Base-by-base conservation (phyloP, 2,113 vertebrate genomes). In the Rhagologus leucostigma region DNA sequence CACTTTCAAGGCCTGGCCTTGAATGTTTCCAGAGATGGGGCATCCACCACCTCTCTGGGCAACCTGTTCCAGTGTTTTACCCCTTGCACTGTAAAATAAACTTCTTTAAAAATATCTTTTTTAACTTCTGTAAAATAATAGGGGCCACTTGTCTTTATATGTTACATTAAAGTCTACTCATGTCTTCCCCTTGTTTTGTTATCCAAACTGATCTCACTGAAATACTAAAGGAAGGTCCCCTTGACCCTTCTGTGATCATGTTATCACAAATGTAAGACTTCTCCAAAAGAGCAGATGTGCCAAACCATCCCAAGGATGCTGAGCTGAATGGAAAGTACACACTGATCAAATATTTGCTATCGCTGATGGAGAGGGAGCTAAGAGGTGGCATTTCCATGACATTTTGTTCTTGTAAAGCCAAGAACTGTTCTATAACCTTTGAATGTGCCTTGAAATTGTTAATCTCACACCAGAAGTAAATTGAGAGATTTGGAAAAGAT, bases 371-470 rank as follows among this genome's bases (percentile, higher is more conserved):
- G 69, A 87, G 21, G 47, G 81, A 89, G 56, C 57, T 16, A 69
- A 84, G 90, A 87, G 41, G 35, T 91, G 92, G 56, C 4, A 15
- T 89, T 89, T 96, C 91, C 84, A 9, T 86, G 96, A 96, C 87
- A 94, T 95, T 97, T 96, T 95, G 86, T 89, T 94, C 92, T 90
- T 94, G 42, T 88, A 92, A 79, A 85, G 60, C 63, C 29, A 85
- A 91, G 77, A 91, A 56, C 56, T 88, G 78, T 74, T 95, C 81
- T 89, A 50, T 95, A 95, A 93, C 63, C 64, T 95, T 76, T 96
- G 44, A 65, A 73, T 53, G 59, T 79, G 56, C 33, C 60, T 96
- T 91, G 76, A 89, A 96, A 89, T 81, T 76, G 49, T 88, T 88
- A 56, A 78, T 90, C 39, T 89, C 47, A 17, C 57, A 90, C 29